Conservation (phyloP, 2,797 vertebrate species). For the Amphiprion clarkii region DNA sequence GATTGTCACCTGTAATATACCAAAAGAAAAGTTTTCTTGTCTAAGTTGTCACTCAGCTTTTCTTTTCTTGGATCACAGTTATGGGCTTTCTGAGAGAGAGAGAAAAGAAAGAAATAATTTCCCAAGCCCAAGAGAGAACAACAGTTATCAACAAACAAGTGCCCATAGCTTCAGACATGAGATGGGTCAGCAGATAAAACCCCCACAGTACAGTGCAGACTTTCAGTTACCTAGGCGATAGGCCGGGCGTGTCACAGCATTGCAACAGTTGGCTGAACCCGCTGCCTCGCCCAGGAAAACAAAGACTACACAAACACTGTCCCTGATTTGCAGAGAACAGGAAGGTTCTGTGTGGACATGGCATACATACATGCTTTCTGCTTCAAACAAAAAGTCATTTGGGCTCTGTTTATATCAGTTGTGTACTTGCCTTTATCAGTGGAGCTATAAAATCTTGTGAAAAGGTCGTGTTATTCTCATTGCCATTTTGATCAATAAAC, state of each 20-base stretch:
- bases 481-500: neutral
- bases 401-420: neutral
- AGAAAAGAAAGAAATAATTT: neutral
- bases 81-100: neutral
- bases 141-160: slow-evolving; percentile 40
- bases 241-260: slow-evolving; percentile 69
- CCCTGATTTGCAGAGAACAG: slow-evolving; percentile 61
- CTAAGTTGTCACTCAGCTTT: neutral
- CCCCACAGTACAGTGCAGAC: slow-evolving; percentile 38
- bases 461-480: neutral
- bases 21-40: neutral
- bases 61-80: neutral
- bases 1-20: neutral
- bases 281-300: slow-evolving; percentile 70
- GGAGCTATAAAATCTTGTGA: neutral
- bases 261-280: slow-evolving; percentile 74
- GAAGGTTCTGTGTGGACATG: slow-evolving; percentile 17
- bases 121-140: slow-evolving; percentile 14
- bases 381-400: neutral
- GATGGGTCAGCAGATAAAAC: slow-evolving; percentile 69
- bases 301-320: slow-evolving; percentile 68
- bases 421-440: neutral
- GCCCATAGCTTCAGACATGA: slow-evolving; percentile 48
- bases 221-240: slow-evolving; percentile 72
- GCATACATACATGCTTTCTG: neutral